Percentiles rank a stretch among this genome's conserved stretches.
Evolutionary conservation across 1,140 invertebrate genomes (phyloP).

Genomic region (Aethina tumida): DNA sequence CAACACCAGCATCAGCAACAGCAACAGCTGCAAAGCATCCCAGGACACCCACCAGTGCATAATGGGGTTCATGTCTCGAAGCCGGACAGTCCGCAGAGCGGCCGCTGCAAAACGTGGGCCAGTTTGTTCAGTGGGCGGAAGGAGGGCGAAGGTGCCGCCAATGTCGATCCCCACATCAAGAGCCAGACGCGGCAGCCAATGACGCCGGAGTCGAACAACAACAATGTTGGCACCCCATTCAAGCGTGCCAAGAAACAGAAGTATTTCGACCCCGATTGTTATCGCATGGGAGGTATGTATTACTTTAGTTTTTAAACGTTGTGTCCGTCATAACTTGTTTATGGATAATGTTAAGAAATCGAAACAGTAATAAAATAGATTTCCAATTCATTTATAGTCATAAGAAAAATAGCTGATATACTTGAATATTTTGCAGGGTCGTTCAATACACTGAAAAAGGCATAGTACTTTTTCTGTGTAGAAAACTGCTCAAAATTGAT

Average conservation of each 20-base stretch:
- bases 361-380: conserved; percentile 3
- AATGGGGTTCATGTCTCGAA: no score
- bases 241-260: conserved; percentile 28
- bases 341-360: background rate
- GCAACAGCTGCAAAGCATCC: no score
- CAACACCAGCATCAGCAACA: no score
- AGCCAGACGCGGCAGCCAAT: conserved; percentile 16
- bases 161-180: conserved; percentile 8
- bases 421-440: conserved; percentile 1
- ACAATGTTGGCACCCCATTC: conserved; percentile 23
- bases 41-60: no score
- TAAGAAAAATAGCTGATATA: background rate
- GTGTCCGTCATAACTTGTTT: background rate
- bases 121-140: conserved; percentile 28
- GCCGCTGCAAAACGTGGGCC: conserved; percentile 35
- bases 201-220: conserved; percentile 14
- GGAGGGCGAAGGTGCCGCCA: background rate
- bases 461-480: background rate
- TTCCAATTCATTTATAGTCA: conserved; percentile 1
- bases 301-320: conserved; percentile 5
- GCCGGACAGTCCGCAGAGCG: no score
- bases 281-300: conserved; percentile 54
- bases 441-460: conserved; percentile 2
- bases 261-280: conserved; percentile 48
- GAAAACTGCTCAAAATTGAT: no score